Percentiles rank a stretch among this genome's conserved stretches.
Evolutionary conservation across 2,797 vertebrate species (phyloP).

Genomic region (Mergus octosetaceus): DNA sequence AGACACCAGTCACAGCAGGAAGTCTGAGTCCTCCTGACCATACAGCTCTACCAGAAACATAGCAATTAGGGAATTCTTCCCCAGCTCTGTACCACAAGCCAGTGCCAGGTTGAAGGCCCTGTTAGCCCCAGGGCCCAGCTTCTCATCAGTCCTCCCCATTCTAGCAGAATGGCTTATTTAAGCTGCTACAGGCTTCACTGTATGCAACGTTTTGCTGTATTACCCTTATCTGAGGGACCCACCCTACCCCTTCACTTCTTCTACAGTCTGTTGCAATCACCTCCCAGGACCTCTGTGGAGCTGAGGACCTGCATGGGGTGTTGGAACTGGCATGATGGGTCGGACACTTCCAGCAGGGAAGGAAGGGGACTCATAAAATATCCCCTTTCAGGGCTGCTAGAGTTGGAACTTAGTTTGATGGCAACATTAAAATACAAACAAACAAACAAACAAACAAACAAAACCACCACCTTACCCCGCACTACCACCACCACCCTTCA

Average conservation of each 20-base stretch:
- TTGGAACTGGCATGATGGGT: not conserved
- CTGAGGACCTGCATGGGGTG: not conserved
- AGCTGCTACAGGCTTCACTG: not conserved
- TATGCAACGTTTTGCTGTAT: not conserved
- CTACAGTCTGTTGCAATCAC: not conserved
- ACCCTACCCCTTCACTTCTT: not conserved
- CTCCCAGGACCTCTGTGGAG: not conserved
- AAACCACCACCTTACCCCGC: too few relatives aligned
- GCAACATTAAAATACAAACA: not conserved
- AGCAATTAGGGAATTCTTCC: not conserved
- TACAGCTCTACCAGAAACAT: not conserved
- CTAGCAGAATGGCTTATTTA: not conserved
- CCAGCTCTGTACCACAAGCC: not conserved
- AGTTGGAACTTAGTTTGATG: not conserved
- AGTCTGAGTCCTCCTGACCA: not conserved
- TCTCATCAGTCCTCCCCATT: not conserved
- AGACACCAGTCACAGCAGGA: not conserved
- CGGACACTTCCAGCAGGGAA: not conserved
- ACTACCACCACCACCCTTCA: too few relatives aligned
- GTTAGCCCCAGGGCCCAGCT: not conserved
- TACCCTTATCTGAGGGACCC: not conserved
- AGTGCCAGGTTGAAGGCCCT: not conserved
- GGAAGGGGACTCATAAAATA: rapidly evolving
- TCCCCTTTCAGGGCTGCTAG: not conserved
- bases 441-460: too few relatives aligned